Conservation (phyloP, 2,888 invertebrate genomes). For the Brenthis hecate region DNA sequence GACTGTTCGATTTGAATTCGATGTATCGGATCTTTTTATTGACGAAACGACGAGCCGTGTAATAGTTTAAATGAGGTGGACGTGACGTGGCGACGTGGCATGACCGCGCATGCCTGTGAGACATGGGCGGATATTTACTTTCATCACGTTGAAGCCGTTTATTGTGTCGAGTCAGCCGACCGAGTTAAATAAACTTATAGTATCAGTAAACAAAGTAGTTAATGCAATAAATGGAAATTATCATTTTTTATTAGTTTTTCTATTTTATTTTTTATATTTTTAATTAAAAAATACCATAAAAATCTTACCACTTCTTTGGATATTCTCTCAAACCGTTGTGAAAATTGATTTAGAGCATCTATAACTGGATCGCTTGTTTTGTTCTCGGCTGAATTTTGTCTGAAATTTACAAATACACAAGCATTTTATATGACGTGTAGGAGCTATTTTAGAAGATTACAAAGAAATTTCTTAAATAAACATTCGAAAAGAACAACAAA, state of each 20-base stretch:
- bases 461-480: not conserved
- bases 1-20: too few species aligned
- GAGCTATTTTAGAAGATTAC: not conserved
- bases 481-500: not conserved
- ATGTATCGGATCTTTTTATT: too few species aligned
- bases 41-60: too few species aligned
- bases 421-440: not conserved
- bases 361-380: constrained; percentile 57
- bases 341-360: constrained; percentile 65
- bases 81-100: too few species aligned
- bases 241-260: not conserved
- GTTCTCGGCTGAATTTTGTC: constrained; percentile 75
- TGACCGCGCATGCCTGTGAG: too few species aligned
- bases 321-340: constrained; percentile 66
- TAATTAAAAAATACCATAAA: not conserved
- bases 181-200: too few species aligned
- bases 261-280: not conserved
- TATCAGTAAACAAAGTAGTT: too few species aligned
- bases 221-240: too few species aligned
- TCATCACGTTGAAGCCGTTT: too few species aligned
- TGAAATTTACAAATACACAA: constrained; percentile 46
- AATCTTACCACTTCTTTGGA: constrained; percentile 69
- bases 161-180: too few species aligned
- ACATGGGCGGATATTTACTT: too few species aligned
- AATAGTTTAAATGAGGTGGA: too few species aligned